Evolutionary conservation across 2,113 vertebrate species (phyloP).

Genomic region (Bolborhynchus lineola): DNA sequence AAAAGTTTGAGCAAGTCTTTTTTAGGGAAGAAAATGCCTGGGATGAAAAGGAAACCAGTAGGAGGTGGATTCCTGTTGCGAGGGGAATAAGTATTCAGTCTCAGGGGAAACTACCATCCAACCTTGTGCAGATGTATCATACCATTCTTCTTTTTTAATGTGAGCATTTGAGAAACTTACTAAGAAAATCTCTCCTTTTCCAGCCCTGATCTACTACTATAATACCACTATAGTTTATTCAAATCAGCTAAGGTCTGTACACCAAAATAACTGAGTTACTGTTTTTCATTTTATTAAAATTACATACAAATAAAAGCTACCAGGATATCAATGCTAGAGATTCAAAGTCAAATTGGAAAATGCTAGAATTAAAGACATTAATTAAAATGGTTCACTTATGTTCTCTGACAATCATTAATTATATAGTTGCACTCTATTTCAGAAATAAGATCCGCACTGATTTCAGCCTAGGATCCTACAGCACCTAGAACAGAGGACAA

Average conservation of each 20-base stretch:
- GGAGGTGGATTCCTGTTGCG: background rate
- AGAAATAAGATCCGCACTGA: background rate
- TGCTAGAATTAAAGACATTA: background rate
- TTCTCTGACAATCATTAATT: background rate
- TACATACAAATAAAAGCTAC: background rate
- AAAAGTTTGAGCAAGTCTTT: background rate
- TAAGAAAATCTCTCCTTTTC: background rate
- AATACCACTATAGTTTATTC: background rate
- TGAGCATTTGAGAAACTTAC: background rate
- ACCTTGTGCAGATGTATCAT: background rate
- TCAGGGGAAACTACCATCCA: background rate
- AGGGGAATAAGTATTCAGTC: background rate
- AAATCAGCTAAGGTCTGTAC: background rate
- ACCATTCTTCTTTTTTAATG: background rate
- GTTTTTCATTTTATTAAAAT: background rate
- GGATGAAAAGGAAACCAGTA: background rate
- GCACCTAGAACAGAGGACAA: background rate
- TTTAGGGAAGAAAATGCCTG: background rate
- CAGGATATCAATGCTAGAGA: background rate
- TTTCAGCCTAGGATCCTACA: background rate
- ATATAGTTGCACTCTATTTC: background rate
- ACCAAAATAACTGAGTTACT: background rate
- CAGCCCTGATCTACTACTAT: background rate
- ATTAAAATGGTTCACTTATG: background rate
- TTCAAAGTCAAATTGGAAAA: background rate